Evolutionary conservation across 92 coral and sea anemone genomes (phyloP).

Genomic region (Zoanthus sansibaricus): DNA sequence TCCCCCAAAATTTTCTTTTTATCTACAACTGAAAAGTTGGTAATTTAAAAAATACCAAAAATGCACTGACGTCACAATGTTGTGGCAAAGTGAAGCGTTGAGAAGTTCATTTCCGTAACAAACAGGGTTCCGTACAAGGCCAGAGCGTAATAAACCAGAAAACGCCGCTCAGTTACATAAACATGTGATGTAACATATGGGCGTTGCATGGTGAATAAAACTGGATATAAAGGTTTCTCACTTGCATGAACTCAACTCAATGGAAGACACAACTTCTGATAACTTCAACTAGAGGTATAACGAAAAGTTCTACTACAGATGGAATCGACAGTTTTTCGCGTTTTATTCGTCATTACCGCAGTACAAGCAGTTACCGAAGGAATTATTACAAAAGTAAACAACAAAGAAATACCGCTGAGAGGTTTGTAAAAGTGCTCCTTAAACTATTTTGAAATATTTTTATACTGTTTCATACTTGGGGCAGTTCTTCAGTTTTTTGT

Average conservation of each 20-base stretch:
- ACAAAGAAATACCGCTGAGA: background rate
- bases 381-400: background rate
- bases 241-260: background rate
- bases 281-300: background rate
- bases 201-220: background rate
- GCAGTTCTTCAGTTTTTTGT: background rate
- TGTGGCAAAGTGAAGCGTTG: background rate
- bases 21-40: background rate
- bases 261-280: background rate
- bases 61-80: background rate
- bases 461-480: too few species aligned
- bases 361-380: background rate
- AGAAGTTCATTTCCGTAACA: background rate
- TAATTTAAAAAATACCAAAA: background rate
- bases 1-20: background rate
- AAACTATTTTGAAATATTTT: background rate
- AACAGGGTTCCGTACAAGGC: background rate
- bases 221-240: background rate
- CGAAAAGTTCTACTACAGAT: background rate
- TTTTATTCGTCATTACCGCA: background rate
- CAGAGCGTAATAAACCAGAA: background rate
- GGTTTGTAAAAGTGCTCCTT: constrained; percentile 3
- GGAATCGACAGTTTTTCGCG: background rate
- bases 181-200: background rate
- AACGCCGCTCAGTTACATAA: background rate